phyloP scores from a whole-genome alignment of 2,113 vertebrate genomes.

The Dascyllus trimaculatus region DNA sequence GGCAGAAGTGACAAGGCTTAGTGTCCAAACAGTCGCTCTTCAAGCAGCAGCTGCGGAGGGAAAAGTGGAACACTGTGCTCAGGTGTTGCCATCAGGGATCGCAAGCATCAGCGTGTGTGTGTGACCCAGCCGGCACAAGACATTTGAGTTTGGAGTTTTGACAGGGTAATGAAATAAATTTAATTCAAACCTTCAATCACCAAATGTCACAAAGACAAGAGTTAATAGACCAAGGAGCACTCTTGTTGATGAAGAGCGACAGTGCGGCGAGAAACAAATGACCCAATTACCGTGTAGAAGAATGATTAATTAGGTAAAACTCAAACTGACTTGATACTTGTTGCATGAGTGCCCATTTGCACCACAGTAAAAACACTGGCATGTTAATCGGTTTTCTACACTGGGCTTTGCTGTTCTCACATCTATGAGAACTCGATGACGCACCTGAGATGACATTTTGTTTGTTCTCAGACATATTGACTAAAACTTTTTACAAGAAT shows the following conservation, averaged over 20 bases:
- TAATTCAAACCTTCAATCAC: not conserved
- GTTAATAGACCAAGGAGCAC: not conserved
- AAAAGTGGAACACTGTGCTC: slow-evolving; percentile 25
- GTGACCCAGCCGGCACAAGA: not conserved
- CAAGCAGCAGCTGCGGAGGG: slow-evolving; percentile 50
- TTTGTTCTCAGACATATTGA: too few species aligned
- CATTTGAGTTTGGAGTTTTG: not conserved
- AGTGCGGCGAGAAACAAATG: slow-evolving; percentile 14
- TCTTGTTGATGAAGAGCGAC: not conserved
- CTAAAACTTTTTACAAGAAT: too few species aligned
- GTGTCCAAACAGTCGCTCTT: slow-evolving; percentile 46
- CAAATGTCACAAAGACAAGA: not conserved
- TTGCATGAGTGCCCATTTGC: not conserved
- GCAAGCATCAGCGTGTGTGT: too few species aligned
- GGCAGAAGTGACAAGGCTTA: slow-evolving; percentile 73
- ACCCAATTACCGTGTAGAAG: slow-evolving; percentile 12
- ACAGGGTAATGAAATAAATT: slow-evolving; percentile 5
- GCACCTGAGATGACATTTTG: too few species aligned
- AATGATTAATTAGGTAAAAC: slow-evolving; percentile 15
- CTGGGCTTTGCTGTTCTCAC: too few species aligned
- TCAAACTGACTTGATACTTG: not conserved
- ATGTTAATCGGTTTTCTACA: too few species aligned
- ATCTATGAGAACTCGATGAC: too few species aligned
- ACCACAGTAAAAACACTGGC: not conserved
- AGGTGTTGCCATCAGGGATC: not conserved